These are phyloP conservation scores for Thecophora atra DNA, from an alignment of 2,888 invertebrate genomes.

Conservation along the genomic window DNA sequence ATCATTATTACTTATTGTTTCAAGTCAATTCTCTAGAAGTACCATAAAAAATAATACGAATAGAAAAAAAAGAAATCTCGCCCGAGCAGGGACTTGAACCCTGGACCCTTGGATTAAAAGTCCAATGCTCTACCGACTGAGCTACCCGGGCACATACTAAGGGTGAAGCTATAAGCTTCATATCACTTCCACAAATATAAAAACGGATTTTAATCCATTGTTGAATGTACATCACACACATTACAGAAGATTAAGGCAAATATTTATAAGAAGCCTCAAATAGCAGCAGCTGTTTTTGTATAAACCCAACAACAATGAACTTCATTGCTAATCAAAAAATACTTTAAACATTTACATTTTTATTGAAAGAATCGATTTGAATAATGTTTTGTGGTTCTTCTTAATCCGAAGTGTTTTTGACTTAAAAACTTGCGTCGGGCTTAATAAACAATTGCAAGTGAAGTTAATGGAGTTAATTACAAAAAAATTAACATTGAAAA, in stretches of 20 bases:
- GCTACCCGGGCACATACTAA: constrained; percentile 54
- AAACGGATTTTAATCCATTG: not conserved
- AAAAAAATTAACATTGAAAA: no score
- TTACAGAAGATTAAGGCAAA: not conserved
- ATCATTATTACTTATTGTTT: constrained; percentile 9
- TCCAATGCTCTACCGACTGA: constrained; percentile 62
- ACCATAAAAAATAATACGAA: constrained; percentile 23
- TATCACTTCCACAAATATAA: no score
- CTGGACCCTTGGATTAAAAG: constrained; percentile 67
- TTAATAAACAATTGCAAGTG: no score
- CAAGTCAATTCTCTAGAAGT: constrained; percentile 13
- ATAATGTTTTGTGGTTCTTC: no score
- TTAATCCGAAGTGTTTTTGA: no score
- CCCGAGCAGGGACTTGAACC: constrained; percentile 67
- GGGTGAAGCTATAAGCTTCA: not conserved
- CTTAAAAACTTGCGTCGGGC: no score
- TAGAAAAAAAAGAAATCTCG: constrained; percentile 49
- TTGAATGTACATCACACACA: not conserved
- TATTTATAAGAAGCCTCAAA: not conserved
- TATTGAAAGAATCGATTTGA: no score
- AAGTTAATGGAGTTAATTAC: no score
- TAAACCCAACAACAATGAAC: no score
- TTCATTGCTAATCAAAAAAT: no score
- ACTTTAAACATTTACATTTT: no score
- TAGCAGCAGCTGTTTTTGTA: not conserved